phyloP scores from a whole-genome alignment of 2,888 invertebrate genomes.

The Drosophila leonis region DNA sequence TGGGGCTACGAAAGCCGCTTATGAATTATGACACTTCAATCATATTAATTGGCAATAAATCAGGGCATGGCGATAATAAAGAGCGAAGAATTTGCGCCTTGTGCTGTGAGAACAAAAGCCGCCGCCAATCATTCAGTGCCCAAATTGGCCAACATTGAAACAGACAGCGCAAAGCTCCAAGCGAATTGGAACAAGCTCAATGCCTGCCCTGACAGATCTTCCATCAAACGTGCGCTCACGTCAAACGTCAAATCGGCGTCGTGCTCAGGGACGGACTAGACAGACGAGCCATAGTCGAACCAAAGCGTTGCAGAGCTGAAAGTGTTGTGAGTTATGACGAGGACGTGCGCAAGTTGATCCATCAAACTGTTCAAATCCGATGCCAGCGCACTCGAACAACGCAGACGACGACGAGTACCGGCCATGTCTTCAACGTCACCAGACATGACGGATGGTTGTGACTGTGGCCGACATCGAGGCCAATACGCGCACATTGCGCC shows the following conservation, averaged over 20 bases:
- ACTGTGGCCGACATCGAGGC: slow-evolving; percentile 72
- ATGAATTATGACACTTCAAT: slow-evolving; percentile 81
- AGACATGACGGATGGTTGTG: slow-evolving; percentile 74
- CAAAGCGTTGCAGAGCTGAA: slow-evolving; percentile 39
- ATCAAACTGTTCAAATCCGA: slow-evolving; percentile 79
- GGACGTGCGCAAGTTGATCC: slow-evolving; percentile 80
- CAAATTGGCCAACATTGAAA: slow-evolving; percentile 81
- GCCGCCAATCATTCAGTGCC: slow-evolving; percentile 79
- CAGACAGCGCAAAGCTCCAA: slow-evolving; percentile 75
- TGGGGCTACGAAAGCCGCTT: slow-evolving; percentile 39
- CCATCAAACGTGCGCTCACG: slow-evolving; percentile 78
- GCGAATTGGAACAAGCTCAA: slow-evolving; percentile 75
- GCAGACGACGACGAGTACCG: slow-evolving; percentile 30
- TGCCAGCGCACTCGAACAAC: slow-evolving; percentile 65
- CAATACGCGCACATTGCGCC: slow-evolving; percentile 45
- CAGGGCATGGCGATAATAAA: slow-evolving; percentile 65
- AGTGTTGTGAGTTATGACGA: slow-evolving; percentile 79
- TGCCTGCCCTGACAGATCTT: slow-evolving; percentile 76
- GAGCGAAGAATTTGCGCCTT: slow-evolving; percentile 49
- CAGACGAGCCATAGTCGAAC: slow-evolving; percentile 11
- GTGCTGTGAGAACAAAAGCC: slow-evolving; percentile 70
- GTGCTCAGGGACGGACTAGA: slow-evolving; percentile 51
- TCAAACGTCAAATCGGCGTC: slow-evolving; percentile 73
- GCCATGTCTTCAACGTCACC: slow-evolving; percentile 64
- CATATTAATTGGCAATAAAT: slow-evolving; percentile 82